These are phyloP conservation scores for Scotopteryx bipunctaria DNA, from an alignment of 2,888 invertebrate genomes.

Conservation along the genomic window DNA sequence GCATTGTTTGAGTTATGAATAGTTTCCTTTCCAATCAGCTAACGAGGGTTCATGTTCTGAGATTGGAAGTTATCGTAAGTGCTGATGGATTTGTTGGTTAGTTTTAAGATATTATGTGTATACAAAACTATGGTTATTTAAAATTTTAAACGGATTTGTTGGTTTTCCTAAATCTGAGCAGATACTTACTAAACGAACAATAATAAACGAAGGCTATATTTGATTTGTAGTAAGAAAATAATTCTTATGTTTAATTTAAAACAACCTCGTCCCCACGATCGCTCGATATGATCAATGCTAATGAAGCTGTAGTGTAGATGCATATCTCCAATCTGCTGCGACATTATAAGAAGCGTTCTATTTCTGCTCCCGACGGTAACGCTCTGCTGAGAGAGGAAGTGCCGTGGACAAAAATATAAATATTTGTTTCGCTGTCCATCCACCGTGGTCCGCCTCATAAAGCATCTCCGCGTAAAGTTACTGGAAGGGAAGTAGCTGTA, in stretches of 20 bases:
- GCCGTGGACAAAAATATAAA: slow-evolving; percentile 50
- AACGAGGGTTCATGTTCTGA: slow-evolving; percentile 2
- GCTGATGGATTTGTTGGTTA: slow-evolving; percentile 5
- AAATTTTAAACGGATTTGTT: no score
- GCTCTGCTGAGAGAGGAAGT: slow-evolving; percentile 45
- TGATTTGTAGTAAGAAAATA: no score
- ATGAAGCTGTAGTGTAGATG: slow-evolving; percentile 24
- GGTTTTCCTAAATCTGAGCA: no score
- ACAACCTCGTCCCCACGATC: neutral
- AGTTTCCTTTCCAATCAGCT: slow-evolving; percentile 19
- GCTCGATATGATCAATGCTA: slow-evolving; percentile 14
- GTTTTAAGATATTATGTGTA: no score
- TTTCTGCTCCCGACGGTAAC: slow-evolving; percentile 36
- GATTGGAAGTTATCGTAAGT: neutral
- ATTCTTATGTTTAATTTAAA: no score
- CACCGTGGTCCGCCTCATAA: slow-evolving; percentile 24
- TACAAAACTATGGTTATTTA: no score
- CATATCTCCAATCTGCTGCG: slow-evolving; percentile 28
- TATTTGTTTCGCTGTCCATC: slow-evolving; percentile 43
- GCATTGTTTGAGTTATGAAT: slow-evolving; percentile 33
- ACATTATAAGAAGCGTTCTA: slow-evolving; percentile 40
- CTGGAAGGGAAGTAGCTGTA: no score
- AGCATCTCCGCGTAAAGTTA: slow-evolving; percentile 5
- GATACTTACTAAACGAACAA: no score
- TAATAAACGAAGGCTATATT: no score